Base-by-base conservation (phyloP, 2,888 invertebrate species). In the Antitype chi region DNA sequence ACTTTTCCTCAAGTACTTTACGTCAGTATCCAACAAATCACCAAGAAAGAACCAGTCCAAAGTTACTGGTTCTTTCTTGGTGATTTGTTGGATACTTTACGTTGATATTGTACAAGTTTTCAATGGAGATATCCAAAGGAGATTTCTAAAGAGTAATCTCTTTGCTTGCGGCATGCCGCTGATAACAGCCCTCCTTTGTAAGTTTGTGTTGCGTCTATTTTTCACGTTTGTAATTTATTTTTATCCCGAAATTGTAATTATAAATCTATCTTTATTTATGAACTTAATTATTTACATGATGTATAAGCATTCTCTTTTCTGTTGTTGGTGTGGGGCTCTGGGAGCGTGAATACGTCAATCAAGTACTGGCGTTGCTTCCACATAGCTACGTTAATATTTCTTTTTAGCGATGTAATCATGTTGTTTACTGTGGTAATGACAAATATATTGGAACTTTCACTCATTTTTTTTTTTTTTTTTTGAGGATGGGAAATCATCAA, bases 351-450 rank as follows among this genome's bases (percentile, higher is more conserved):
- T 32, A 25, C n/a, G 15, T 32, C 43, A 2, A 17, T 5, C 17
- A 53, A 80, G 4, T 62, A 55, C 67, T 73, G 73, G 49, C 60
- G 67, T 55, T 49, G 81, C 7, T 73, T 79, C n/a, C 73, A 79
- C 23, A 53, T 66, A 59, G 80, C 52, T n/a, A 43, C 71, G 3
- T 59, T 64, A 23, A 79, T 78, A 79, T 64, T 78, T 57, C 25
- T 78, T n/a, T 47, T 79, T 7, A 67, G 74, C n/a, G 38, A 80
- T 59, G 6, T 38, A n/a, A 5, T 1, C 9, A n/a, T 63, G n/a
- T 63, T 38, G 2, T 60, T 63, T 0, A 63, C n/a, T n/a, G 38
- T 63, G 8, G 2, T 38, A 8, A 63, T 63, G 8, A 63, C 63
- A 2, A n/a, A n/a, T 9, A n/a, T 38, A n/a, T 38, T 63, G n/a